These are phyloP conservation scores for Linhomoeus sp. DNA, from an alignment of 2,888 invertebrate species.

Conservation along the genomic window DNA sequence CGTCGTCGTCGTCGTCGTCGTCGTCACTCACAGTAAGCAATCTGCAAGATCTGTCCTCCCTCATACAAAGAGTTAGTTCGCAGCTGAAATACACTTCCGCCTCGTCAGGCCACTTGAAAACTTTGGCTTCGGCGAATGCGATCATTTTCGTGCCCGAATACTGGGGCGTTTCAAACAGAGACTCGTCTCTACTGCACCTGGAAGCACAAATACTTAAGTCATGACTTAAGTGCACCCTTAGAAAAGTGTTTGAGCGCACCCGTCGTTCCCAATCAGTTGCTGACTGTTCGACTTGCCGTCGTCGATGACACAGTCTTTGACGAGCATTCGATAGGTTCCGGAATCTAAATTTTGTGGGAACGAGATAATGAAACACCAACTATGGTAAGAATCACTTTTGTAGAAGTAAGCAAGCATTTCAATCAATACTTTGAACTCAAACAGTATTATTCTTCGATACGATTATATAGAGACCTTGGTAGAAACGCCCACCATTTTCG, in stretches of 20 bases:
- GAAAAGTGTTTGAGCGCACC: no score
- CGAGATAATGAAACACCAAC: no score
- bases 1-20: no score
- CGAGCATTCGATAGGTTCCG: constrained; percentile 4
- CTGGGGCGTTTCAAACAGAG: constrained; percentile 3
- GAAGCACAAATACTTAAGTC: no score
- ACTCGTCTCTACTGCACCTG: constrained; percentile 3
- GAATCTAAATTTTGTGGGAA: no score
- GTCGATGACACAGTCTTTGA: constrained; percentile 6
- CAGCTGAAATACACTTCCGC: constrained; percentile 6
- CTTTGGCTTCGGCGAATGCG: constrained; percentile 4
- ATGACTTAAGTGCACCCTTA: background rate
- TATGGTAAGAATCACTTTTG: no score
- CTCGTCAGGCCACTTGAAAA: constrained; percentile 8
- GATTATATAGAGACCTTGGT: no score
- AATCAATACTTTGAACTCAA: background rate
- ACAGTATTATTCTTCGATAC: no score
- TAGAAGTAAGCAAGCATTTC: no score
- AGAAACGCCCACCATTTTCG: constrained; percentile 5
- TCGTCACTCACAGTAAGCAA: no score
- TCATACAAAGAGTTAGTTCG: constrained; percentile 5
- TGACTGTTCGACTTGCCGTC: constrained; percentile 6
- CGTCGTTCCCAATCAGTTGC: constrained; percentile 3
- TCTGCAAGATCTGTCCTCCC: background rate
- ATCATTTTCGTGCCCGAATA: background rate